Evolutionary conservation across 2,888 invertebrate species (phyloP).

Genomic region (Perizoma affinitatum): DNA sequence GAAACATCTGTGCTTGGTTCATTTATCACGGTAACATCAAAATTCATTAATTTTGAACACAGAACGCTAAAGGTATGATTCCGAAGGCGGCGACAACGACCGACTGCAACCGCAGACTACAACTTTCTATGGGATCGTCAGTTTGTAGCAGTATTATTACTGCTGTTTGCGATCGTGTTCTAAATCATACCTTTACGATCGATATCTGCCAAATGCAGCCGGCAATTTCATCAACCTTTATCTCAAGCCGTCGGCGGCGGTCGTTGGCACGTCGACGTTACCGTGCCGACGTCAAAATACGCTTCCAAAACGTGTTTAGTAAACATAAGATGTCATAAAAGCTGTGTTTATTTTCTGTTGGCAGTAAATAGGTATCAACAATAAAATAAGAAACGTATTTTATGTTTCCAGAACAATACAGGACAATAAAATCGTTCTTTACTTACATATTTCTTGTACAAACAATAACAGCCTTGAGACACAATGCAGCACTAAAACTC

Average conservation of each 20-base stretch:
- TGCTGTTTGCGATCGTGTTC: no score
- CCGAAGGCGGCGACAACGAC: no score
- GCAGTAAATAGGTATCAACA: conserved; percentile 3
- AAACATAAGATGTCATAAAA: background rate
- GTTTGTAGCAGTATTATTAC: no score
- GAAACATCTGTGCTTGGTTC: background rate
- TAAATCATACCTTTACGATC: no score
- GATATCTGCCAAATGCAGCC: no score
- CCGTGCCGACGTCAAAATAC: background rate
- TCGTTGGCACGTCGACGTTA: background rate
- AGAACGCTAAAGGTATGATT: no score
- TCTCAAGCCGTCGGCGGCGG: no score
- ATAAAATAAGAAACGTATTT: conserved; percentile 1
- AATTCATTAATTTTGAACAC: no score
- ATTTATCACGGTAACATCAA: no score
- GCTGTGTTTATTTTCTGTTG: background rate
- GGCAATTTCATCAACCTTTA: no score
- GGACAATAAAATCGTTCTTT: conserved; percentile 8
- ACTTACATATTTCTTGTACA: conserved; percentile 17
- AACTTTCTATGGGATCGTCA: no score
- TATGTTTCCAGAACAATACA: conserved; percentile 6
- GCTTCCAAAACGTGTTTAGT: background rate
- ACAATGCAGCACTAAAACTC: conserved; percentile 27
- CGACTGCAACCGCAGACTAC: no score
- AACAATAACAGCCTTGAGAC: conserved; percentile 29